Evolutionary conservation across 1,140 invertebrate genomes (phyloP).

Genomic region (Dinothrombium tinctorium): DNA sequence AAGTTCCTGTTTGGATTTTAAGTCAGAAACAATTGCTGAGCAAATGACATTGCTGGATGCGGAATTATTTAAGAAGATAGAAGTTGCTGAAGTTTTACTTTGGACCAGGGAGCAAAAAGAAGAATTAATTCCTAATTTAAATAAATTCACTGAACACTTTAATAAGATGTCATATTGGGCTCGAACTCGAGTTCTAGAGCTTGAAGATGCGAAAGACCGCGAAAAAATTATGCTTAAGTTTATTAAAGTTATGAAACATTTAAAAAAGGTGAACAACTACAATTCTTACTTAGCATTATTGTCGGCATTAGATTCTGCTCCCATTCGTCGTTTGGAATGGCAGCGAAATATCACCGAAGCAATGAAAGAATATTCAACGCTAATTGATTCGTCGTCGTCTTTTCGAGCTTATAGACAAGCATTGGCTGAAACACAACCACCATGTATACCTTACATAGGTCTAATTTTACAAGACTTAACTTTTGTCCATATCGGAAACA

Average conservation of each 20-base stretch:
- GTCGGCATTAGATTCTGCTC: conserved; percentile 86
- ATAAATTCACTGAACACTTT: conserved; percentile 92
- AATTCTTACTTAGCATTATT: conserved; percentile 91
- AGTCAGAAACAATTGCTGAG: conserved; percentile 72
- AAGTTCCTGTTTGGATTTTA: conserved; percentile 58
- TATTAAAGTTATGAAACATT: conserved; percentile 93
- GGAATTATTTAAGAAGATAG: conserved; percentile 83
- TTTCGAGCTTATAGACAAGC: conserved; percentile 84
- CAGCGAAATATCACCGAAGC: conserved; percentile 60
- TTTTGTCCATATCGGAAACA: conserved; percentile 93
- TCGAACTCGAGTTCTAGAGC: conserved; percentile 45
- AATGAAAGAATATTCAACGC: conserved; percentile 61
- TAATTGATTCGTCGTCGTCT: conserved; percentile 87
- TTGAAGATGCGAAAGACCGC: conserved; percentile 67
- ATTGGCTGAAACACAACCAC: conserved; percentile 73
- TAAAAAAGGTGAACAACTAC: conserved; percentile 92
- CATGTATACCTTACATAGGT: conserved; percentile 95
- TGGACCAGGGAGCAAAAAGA: conserved; percentile 95
- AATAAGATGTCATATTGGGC: conserved; percentile 99
- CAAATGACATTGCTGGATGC: conserved; percentile 95
- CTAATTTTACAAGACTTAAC: conserved; percentile 94
- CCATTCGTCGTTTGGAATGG: conserved; percentile 81
- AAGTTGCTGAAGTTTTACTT: conserved; percentile 77
- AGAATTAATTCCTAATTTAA: conserved; percentile 83
- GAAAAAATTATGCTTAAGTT: conserved; percentile 90